These are phyloP conservation scores for Intellagama lesueurii DNA, from an alignment of 2,797 vertebrate species.

Conservation along the genomic window DNA sequence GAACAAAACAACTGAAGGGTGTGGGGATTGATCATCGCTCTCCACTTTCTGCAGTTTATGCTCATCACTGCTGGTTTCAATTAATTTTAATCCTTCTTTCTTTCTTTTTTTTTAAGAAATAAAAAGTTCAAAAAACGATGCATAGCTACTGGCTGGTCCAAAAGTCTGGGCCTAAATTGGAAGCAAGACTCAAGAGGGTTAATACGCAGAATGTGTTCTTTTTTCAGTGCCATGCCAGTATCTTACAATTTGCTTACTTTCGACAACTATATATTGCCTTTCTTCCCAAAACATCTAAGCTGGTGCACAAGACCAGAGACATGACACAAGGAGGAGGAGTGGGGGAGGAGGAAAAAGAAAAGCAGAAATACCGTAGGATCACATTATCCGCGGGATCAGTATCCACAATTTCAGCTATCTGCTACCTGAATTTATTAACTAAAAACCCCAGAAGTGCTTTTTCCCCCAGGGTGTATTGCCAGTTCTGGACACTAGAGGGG, in stretches of 20 bases:
- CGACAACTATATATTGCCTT: neutral
- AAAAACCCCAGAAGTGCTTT: no score
- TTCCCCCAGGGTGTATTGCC: no score
- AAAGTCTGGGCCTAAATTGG: neutral
- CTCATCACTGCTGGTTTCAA: rapidly evolving
- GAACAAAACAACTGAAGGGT: constrained; percentile 11
- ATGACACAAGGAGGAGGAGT: no score
- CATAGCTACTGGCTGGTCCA: neutral
- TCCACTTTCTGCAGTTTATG: neutral
- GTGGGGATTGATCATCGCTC: constrained; percentile 17
- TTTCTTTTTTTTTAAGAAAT: no score
- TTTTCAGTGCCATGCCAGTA: neutral
- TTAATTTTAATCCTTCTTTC: constrained; percentile 11
- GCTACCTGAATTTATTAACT: no score
- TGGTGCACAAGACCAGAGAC: no score
- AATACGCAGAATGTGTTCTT: neutral
- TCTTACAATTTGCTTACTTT: neutral
- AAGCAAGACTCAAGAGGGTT: neutral
- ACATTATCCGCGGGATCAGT: no score
- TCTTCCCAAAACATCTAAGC: neutral
- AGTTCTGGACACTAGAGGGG: no score
- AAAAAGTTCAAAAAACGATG: neutral
- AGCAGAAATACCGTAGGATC: no score
- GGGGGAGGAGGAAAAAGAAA: no score
- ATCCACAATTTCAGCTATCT: no score